Conservation (phyloP, 2,888 invertebrate species). For the Cosmia pyralina region DNA sequence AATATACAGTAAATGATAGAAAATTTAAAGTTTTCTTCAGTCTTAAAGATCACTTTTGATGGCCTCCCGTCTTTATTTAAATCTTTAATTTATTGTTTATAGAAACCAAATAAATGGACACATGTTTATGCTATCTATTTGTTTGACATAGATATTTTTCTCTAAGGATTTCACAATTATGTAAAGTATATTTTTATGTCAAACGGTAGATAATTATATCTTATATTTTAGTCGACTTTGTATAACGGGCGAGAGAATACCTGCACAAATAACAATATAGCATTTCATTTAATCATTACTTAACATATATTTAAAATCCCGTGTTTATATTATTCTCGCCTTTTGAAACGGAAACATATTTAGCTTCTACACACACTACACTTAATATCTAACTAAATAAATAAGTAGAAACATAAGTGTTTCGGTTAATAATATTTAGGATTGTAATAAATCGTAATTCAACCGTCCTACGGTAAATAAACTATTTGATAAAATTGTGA, state of each 20-base stretch:
- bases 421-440: constrained; percentile 49
- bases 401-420: constrained; percentile 53
- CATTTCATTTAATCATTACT: constrained; percentile 56
- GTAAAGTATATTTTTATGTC: constrained; percentile 54
- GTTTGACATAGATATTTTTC: constrained; percentile 64
- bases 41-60: constrained; percentile 30
- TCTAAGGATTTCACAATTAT: constrained; percentile 44
- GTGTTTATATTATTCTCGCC: constrained; percentile 51
- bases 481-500: constrained; percentile 49
- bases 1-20: constrained; percentile 32
- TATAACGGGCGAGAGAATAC: constrained; percentile 47
- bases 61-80: constrained; percentile 23
- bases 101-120: constrained; percentile 74
- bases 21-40: constrained; percentile 13
- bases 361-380: constrained; percentile 54
- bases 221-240: constrained; percentile 53
- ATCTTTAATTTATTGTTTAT: constrained; percentile 72
- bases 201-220: constrained; percentile 55
- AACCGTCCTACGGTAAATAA: constrained; percentile 58
- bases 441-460: constrained; percentile 54
- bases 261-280: constrained; percentile 56
- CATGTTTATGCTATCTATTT: constrained; percentile 61
- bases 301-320: constrained; percentile 40
- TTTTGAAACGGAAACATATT: constrained; percentile 55
- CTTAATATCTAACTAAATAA: constrained; percentile 48